These are phyloP conservation scores for Malacosoma neustria DNA, from an alignment of 2,888 invertebrate species.

Conservation along the genomic window DNA sequence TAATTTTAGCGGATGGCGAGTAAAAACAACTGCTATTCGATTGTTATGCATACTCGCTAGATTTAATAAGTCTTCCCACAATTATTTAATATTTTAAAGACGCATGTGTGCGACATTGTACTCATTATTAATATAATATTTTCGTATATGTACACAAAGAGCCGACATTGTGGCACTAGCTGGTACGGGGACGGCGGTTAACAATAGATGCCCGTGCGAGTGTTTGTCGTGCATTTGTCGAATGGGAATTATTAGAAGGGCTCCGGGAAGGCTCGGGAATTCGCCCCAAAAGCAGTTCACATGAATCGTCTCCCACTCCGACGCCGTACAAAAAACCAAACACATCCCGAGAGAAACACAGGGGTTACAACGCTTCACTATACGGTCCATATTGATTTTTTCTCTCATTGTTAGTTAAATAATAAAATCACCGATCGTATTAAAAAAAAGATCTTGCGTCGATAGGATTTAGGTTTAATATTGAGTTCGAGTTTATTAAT, in stretches of 20 bases:
- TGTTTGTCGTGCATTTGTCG: constrained; percentile 74
- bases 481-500: constrained; percentile 67
- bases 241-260: constrained; percentile 73
- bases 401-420: constrained; percentile 69
- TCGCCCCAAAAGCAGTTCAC: constrained; percentile 75
- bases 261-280: constrained; percentile 72
- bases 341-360: constrained; percentile 73
- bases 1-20: constrained; percentile 8
- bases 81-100: neutral
- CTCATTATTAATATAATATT: constrained; percentile 39
- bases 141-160: constrained; percentile 41
- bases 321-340: constrained; percentile 70
- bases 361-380: constrained; percentile 72
- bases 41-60: constrained; percentile 6
- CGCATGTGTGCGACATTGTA: constrained; percentile 26
- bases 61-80: constrained; percentile 7
- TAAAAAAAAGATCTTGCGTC: constrained; percentile 62
- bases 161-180: constrained; percentile 64
- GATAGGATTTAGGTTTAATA: constrained; percentile 65
- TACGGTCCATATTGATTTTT: constrained; percentile 71
- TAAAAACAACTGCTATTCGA: constrained; percentile 2
- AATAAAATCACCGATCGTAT: constrained; percentile 54
- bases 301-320: constrained; percentile 71
- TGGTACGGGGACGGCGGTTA: constrained; percentile 53
- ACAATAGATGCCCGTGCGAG: constrained; percentile 69